These are phyloP conservation scores for Macrobrachium rosenbergii DNA, from an alignment of 1,140 invertebrate genomes.

Conservation along the genomic window DNA sequence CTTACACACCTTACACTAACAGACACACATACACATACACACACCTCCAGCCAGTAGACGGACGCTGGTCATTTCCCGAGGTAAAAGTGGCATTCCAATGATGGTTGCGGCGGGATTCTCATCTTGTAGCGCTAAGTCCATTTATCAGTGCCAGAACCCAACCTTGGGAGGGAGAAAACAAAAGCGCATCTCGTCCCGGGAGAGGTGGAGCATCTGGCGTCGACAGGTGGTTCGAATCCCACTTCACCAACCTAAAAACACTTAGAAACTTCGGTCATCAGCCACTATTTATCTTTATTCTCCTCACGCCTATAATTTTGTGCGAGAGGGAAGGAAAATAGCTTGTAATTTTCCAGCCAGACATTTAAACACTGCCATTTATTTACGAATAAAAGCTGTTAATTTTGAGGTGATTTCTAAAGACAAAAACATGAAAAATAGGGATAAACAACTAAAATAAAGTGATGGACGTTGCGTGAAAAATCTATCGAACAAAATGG, in stretches of 20 bases:
- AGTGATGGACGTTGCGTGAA: too few species aligned
- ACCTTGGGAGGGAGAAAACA: conserved; percentile 29
- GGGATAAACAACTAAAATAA: too few species aligned
- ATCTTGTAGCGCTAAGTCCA: not conserved
- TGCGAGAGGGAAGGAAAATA: not conserved
- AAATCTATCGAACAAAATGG: too few species aligned
- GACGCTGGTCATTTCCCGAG: not conserved
- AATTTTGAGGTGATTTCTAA: too few species aligned
- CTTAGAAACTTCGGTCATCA: conserved; percentile 56
- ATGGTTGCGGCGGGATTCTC: not conserved
- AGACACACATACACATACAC: conserved; percentile 26
- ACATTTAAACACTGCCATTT: not conserved
- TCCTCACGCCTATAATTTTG: conserved; percentile 53
- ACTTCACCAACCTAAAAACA: conserved; percentile 51
- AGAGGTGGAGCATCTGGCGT: conserved; percentile 52
- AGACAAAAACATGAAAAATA: too few species aligned
- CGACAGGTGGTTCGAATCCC: conserved; percentile 57
- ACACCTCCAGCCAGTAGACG: not conserved
- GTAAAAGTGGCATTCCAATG: too few species aligned
- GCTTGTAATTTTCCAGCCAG: conserved; percentile 19
- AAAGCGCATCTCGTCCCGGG: conserved; percentile 49
- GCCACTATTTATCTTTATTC: conserved; percentile 59
- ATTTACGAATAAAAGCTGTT: not conserved
- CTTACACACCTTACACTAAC: conserved; percentile 11
- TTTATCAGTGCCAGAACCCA: conserved; percentile 38